Evolutionary conservation across 2,113 vertebrate species (phyloP), one percentile per base, ranked within the genome.

Genomic region (Cervus canadensis): DNA sequence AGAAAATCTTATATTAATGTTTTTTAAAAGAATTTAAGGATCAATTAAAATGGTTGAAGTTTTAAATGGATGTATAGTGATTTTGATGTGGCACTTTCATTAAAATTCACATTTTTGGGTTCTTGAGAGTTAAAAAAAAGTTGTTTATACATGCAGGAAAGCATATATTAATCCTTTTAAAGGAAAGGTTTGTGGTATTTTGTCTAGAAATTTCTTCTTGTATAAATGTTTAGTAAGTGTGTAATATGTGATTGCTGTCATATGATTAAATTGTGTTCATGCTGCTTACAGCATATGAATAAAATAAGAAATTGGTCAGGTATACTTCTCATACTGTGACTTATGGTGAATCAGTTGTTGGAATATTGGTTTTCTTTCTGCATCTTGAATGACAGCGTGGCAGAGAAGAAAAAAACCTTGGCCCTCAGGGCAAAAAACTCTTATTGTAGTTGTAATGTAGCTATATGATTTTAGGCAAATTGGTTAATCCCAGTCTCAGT

Each of bases 1-100:
- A 25, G 50, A 85, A 95, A 28, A 56, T 59, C 71, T 94, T 92
- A 52, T 60, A 57, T 78, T 59, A 45, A 28, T 91, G 9, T 74
- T 52, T 92, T 95, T 95, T 79, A 89, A 60, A 11, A 97, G 54
- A 94, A 78, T n/a, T 78, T 92, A 74, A 82, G 82, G 76, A 62
- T 95, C 57, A 94, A 36, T 86, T 91, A 92, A 95, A 87, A 86
- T 85, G 12, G 43, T 78, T 89, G 45, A 84, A 60, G 26, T 89
- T 93, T 94, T 89, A 74, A 95, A 64, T 92, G 52, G 5, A 62
- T 89, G 2, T 78, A n/a, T 81, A 74, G 19, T 83, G 48, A 81
- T 86, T 89, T 48, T 89, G 64, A 94, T 81, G 25, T 26, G 17
- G 11, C 36, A 62, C 13, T 79, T 89, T 94, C 45, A 25, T 36